A percentile compares a stretch with the other conserved stretches of the same genome.
Conservation (phyloP, 1,140 invertebrate species). For the Macrotrachela quadricornifera region DNA sequence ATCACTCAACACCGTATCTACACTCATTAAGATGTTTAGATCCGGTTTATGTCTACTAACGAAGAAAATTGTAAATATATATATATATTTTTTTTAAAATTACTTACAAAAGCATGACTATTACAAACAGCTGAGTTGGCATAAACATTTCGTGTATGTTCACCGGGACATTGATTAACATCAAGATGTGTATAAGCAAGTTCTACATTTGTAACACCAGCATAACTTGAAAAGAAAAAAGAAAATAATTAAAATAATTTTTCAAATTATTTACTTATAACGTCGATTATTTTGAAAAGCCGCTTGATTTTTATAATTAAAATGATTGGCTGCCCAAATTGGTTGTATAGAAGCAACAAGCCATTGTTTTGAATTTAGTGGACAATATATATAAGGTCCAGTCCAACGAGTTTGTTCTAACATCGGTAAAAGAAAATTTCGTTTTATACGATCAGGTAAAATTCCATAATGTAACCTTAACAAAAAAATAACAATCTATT, state of each 20-base stretch:
- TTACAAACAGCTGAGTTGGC: conserved; percentile 3
- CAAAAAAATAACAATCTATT: no score
- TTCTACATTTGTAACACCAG: not conserved
- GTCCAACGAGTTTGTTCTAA: not conserved
- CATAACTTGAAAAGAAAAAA: not conserved
- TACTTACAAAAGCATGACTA: not conserved
- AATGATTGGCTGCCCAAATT: conserved; percentile 5
- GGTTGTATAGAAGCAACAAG: not conserved
- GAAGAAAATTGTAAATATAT: no score
- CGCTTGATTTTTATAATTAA: conserved; percentile 2
- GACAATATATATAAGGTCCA: conserved; percentile 4
- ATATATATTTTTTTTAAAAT: no score
- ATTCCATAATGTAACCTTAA: no score
- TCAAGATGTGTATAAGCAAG: conserved; percentile 4
- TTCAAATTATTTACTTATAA: not conserved
- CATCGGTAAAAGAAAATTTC: no score
- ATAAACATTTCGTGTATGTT: conserved; percentile 1
- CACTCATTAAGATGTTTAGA: no score
- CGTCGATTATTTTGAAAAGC: not conserved
- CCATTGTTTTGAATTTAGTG: not conserved
- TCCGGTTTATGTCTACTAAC: no score
- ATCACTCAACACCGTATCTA: no score
- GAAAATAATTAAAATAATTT: not conserved
- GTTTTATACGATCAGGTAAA: no score
- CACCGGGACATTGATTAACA: conserved; percentile 5